Conservation (phyloP, 2,113 vertebrate species). For the Junco hyemalis region DNA sequence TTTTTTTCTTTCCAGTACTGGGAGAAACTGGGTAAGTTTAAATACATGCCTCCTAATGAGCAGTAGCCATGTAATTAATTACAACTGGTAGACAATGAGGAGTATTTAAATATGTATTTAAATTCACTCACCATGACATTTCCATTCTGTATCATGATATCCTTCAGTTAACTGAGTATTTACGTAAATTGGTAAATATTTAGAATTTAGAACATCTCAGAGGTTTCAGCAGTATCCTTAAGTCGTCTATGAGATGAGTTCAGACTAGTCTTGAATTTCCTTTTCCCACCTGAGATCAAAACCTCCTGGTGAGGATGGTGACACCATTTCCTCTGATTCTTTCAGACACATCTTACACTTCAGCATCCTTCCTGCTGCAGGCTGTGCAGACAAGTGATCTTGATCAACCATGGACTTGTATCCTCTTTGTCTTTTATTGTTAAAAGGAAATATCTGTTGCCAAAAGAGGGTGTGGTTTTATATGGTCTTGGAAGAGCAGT, state of each 20-base stretch:
- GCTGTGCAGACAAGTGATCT: neutral
- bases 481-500: neutral
- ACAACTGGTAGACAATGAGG: neutral
- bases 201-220: neutral
- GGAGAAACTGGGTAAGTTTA: neutral
- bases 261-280: neutral
- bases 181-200: neutral
- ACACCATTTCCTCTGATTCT: conserved; percentile 52
- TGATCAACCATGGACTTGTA: neutral
- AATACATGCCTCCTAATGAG: neutral
- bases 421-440: conserved; percentile 19
- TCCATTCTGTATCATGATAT: neutral
- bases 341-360: neutral
- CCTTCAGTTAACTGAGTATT: neutral
- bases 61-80: neutral
- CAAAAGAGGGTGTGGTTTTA: conserved; percentile 16
- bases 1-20: neutral
- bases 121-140: neutral
- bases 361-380: conserved; percentile 29
- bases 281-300: conserved; percentile 38
- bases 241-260: neutral
- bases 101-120: neutral
- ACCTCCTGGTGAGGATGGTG: neutral
- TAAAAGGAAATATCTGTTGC: conserved; percentile 32
- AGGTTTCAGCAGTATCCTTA: neutral